These are phyloP conservation scores for Physocephala rufipes DNA, from an alignment of 2,888 invertebrate genomes.

Conservation along the genomic window DNA sequence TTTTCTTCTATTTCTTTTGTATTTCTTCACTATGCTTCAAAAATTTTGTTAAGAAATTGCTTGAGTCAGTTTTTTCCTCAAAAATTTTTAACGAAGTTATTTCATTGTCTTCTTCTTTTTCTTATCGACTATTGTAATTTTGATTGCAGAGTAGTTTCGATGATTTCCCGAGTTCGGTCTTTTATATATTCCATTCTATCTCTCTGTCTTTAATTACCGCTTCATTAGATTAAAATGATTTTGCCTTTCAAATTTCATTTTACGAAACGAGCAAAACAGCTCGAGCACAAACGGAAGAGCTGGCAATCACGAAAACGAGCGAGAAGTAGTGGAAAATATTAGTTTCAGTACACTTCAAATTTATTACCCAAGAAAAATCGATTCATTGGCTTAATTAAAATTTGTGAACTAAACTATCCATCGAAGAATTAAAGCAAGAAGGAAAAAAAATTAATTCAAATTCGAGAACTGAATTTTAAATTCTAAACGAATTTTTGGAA, in stretches of 20 bases:
- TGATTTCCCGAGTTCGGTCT: not conserved
- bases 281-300: not conserved
- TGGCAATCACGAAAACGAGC: slow-evolving; percentile 6
- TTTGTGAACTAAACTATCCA: not conserved
- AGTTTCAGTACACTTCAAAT: not conserved
- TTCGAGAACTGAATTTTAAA: too few relatives aligned
- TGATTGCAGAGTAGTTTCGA: too few relatives aligned
- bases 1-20: not conserved
- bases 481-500: too few relatives aligned
- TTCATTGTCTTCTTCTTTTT: not conserved
- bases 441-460: not conserved
- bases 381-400: not conserved
- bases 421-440: not conserved
- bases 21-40: not conserved
- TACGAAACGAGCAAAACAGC: not conserved
- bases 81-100: not conserved
- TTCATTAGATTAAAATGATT: slow-evolving; percentile 6
- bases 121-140: not conserved
- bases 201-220: slow-evolving; percentile 11
- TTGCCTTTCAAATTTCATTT: not conserved
- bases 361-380: not conserved
- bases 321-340: not conserved
- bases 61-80: not conserved
- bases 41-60: not conserved
- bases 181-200: not conserved